Evolutionary conservation across 2,797 vertebrate genomes (phyloP), one percentile per base, ranked within the genome.

Genomic region (Spatula clypeata): DNA sequence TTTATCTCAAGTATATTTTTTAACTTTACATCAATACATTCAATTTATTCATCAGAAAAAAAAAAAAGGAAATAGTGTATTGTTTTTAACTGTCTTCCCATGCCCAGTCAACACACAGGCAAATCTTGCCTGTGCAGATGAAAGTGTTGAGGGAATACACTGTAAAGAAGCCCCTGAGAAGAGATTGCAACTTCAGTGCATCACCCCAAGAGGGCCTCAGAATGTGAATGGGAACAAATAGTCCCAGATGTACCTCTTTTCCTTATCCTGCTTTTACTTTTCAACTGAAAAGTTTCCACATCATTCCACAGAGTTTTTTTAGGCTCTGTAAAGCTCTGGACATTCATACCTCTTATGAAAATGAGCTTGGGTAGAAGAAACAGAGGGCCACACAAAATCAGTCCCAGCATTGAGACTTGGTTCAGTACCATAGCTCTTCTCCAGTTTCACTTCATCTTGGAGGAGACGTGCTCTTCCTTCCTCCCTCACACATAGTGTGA

Each of bases 1-100:
- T 93, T 96, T 94, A n/a, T 96, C 55, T 55, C 31, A 31, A 34
- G n/a, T 45, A 8, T 29, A 51, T 36, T 29, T 58, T 45, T 62
- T 77, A 6, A 55, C 20, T 54, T 67, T 45, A n/a, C 36, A 67
- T 79, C 38, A 47, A 64, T 32, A 24, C 2, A 62, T 91, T 42
- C 27, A 21, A 24, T 73, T 79, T 11, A 66, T 4, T 58, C 21
- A 13, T 81, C 74, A 47, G 27, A 12, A 47, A 47, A 47, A 45
- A 51, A 51, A 51, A 31, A 42, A 92, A 34, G 32, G 9, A 86
- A 29, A 27, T 5, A 32, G 19, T 5, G 0, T 67, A 18, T n/a
- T 69, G 49, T 40, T 87, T 65, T 79, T 73, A 71, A 24, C 58
- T 42, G 32, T 54, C 58, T 74, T 81, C 42, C 21, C 44, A 29